A percentile compares a stretch with the other conserved stretches of the same genome.
phyloP scores from a whole-genome alignment of 2,888 invertebrate species.

The Smittia aterrima region DNA sequence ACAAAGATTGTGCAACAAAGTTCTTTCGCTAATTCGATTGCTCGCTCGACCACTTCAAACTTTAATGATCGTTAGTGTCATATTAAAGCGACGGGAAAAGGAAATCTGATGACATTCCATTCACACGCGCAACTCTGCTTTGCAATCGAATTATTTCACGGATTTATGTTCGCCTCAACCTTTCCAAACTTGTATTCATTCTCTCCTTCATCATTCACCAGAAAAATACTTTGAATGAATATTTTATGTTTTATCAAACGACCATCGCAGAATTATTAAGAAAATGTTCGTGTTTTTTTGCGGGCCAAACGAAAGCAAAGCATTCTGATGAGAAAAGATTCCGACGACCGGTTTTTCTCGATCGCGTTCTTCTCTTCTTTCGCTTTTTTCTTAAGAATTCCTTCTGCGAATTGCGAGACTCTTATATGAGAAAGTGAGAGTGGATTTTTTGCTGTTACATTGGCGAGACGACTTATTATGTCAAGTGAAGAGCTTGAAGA shows the following conservation, averaged over 20 bases:
- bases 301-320: constrained; percentile 3
- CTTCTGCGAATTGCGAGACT: not conserved
- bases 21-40: too few species aligned
- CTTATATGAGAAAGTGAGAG: not conserved
- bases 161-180: not conserved
- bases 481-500: not conserved
- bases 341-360: not conserved
- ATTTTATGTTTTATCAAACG: not conserved
- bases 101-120: not conserved
- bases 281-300: not conserved
- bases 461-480: constrained; percentile 2
- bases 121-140: not conserved
- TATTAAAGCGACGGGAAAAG: not conserved
- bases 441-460: constrained; percentile 1
- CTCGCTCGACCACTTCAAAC: too few species aligned
- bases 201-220: not conserved
- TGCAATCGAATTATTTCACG: not conserved
- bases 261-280: constrained; percentile 8
- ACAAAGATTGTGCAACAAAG: too few species aligned
- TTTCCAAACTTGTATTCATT: not conserved
- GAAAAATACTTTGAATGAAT: constrained; percentile 3
- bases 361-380: constrained; percentile 2
- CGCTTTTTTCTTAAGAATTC: not conserved
- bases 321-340: not conserved
- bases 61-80: too few species aligned